phyloP scores from a whole-genome alignment of 2,888 invertebrate species.

The Napeogenes sylphis region DNA sequence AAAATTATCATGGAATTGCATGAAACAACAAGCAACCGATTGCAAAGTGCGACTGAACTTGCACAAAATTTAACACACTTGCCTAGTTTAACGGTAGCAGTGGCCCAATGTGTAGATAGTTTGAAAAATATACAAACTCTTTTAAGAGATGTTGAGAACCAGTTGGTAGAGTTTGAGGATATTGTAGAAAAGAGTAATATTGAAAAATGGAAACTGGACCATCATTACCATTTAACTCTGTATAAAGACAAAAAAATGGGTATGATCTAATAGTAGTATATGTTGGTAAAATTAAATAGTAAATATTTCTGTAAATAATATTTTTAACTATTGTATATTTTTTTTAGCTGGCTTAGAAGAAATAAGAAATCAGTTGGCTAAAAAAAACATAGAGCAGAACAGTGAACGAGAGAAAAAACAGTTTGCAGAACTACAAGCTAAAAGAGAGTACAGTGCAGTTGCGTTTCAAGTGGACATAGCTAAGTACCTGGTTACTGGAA shows the following conservation, averaged over 20 bases:
- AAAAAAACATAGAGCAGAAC: constrained; percentile 51
- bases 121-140: constrained; percentile 74
- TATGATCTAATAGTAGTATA: constrained; percentile 43
- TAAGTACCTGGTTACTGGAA: constrained; percentile 56
- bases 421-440: constrained; percentile 57
- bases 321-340: not conserved
- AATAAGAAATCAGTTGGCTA: constrained; percentile 54
- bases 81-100: constrained; percentile 59
- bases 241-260: constrained; percentile 85
- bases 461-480: constrained; percentile 67
- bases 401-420: constrained; percentile 52
- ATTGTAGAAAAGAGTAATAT: constrained; percentile 83
- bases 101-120: constrained; percentile 73
- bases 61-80: constrained; percentile 57
- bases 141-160: constrained; percentile 81
- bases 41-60: constrained; percentile 59
- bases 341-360: constrained; percentile 60
- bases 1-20: constrained; percentile 60
- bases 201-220: constrained; percentile 83
- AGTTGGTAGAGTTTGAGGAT: constrained; percentile 81
- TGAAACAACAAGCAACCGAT: constrained; percentile 47
- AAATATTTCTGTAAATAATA: not conserved
- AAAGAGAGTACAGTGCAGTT: constrained; percentile 54
- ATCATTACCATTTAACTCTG: constrained; percentile 82
- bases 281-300: not conserved